Evolutionary conservation across 2,888 invertebrate genomes (phyloP), one percentile per base, ranked within the genome.

Genomic region (Merodon equestris): DNA sequence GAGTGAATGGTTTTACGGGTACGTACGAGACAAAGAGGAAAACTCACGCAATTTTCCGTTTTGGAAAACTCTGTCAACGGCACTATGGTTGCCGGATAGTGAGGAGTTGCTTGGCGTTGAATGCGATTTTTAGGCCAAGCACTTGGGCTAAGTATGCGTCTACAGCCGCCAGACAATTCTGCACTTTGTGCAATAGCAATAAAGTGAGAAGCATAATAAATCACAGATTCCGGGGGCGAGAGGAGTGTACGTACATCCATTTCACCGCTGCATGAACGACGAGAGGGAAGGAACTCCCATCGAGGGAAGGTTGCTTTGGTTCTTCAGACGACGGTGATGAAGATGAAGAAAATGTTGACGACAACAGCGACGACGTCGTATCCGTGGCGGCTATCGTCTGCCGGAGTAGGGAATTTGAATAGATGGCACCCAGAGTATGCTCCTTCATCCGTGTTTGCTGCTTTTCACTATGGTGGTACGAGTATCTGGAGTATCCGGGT

Each of bases 121-220:
- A 72, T 73, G 77, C 53, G 77, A 73, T 73, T 77, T 77, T 77
- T 77, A 77, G 76, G 76, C 72, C 76, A 77, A 67, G 66, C 66
- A 72, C 61, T 57, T 56, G 13, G 27, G 27, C 27, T 27, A 27
- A 27, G 27, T 27, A 27, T 27, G 27, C 27, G 27, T 27, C 27
- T 2, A 7, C 27, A 27, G 27, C 27, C 27, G 27, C 27, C 38
- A 70, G 70, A 70, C 58, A 70, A 54, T 71, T 38, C 61, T 64
- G 58, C 76, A 76, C 27, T 74, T 57, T 61, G 71, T 73, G 61
- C 67, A 73, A 36, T 45, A 42, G 60, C 77, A 68, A 68, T 73
- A 77, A 72, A 77, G 60, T 77, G 61, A 67, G 61, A 72, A 61
- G 38, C 72, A 58, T 73, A 53, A 77, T 77, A 77, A 77, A 77